phyloP scores from a whole-genome alignment of 1,140 invertebrate genomes.

The Pseudomyrmex flavicornis region DNA sequence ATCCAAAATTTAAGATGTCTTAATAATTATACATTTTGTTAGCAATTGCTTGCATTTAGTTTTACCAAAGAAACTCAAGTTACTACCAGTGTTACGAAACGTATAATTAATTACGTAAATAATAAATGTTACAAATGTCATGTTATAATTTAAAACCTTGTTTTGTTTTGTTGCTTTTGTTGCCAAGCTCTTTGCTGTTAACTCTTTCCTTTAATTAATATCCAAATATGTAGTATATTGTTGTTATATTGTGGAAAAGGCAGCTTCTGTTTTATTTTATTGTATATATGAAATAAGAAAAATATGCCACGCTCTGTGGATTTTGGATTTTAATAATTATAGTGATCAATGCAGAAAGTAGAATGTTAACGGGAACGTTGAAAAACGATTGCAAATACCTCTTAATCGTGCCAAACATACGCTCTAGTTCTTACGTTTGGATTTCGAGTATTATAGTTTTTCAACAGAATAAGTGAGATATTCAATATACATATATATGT shows the following conservation, averaged over 20 bases:
- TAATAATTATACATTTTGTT: too few species aligned
- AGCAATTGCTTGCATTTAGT: too few species aligned
- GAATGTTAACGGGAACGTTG: background rate
- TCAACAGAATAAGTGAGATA: constrained; percentile 42
- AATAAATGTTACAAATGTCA: too few species aligned
- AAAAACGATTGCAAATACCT: constrained; percentile 69
- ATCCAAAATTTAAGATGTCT: constrained; percentile 9
- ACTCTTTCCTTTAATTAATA: background rate
- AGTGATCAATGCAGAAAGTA: constrained; percentile 26
- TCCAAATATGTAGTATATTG: background rate
- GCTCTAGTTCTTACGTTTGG: constrained; percentile 61
- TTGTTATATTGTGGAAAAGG: background rate
- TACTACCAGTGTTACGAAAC: too few species aligned
- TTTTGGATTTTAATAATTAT: constrained; percentile 16
- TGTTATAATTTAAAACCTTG: too few species aligned
- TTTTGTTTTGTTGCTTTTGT: too few species aligned
- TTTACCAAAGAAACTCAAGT: too few species aligned
- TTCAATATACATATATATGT: background rate
- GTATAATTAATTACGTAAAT: too few species aligned
- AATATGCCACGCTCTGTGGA: background rate
- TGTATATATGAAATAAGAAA: constrained; percentile 20
- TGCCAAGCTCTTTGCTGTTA: too few species aligned
- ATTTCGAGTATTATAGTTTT: constrained; percentile 59
- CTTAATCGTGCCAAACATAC: constrained; percentile 72
- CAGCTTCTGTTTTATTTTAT: background rate